Evolutionary conservation across 2,113 vertebrate genomes (phyloP), one percentile per base, ranked within the genome.

Genomic region (Merops nubicus): DNA sequence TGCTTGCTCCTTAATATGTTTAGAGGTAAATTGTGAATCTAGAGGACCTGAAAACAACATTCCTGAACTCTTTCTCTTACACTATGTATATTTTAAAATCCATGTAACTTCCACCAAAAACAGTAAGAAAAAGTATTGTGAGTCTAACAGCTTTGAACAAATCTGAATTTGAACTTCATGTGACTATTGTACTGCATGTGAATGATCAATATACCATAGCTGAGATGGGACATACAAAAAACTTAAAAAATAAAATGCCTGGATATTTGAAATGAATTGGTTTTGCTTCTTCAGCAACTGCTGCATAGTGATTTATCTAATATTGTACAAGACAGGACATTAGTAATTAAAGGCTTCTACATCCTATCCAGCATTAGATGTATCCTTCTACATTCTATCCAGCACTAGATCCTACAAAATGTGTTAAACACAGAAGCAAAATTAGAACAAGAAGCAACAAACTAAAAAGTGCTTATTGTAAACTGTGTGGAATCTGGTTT

Each of bases 381-480:
- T n/a, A n/a, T n/a, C n/a, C n/a, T n/a, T n/a, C n/a, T n/a, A n/a
- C n/a, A n/a, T n/a, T n/a, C n/a, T n/a, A n/a, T n/a, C n/a, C n/a
- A n/a, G n/a, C n/a, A n/a, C n/a, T n/a, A n/a, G n/a, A 93, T 84
- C 33, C 68, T 59, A 88, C 48, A 93, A 95, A 93, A 85, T 68
- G 63, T 80, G 51, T 84, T 95, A 91, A 59, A 45, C 48, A 90
- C 50, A 64, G 63, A 13, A 93, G 72, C 34, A 95, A 95, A 86
- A 85, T 84, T 48, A 67, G 47, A 93, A 47, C 12, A 78, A 43
- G 17, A 86, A 31, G 51, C 26, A 84, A 76, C 62, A 78, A 40
- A 72, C 16, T 40, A 79, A 77, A 40, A 82, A 85, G 26, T 73
- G 34, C n/a, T 67, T 89, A 50, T 45, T 62, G 28, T 50, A 93